Evolutionary conservation across 2,113 vertebrate species (phyloP), one percentile per base, ranked within the genome.

Genomic region (Nasalis larvatus): DNA sequence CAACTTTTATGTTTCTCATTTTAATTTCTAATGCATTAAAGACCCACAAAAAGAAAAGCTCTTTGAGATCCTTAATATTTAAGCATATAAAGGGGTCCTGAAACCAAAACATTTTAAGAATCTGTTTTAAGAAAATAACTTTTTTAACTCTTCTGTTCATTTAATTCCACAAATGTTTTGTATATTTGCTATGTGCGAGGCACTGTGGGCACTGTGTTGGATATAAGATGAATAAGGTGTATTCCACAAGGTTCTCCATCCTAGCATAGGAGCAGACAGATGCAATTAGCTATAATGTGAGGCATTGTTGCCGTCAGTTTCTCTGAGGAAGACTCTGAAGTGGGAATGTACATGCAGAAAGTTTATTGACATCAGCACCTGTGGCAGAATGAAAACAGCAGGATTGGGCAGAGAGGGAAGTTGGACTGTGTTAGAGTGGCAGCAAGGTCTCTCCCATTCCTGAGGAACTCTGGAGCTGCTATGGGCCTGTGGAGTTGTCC

Each of bases 41-140:
- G 42, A 86, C 68, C 49, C 47, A 95, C 42, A 78, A 76, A 93
- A 93, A 56, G 6, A 63, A 58, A 71, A 87, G 37, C 16, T 77
- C 45, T 74, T 77, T 95, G 69, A 85, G 77, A 87, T 71, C 45
- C 25, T 88, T 86, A 42, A 74, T 76, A 35, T 91, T 93, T 87
- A 77, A 83, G 49, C 42, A 42, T 37, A 1, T 77, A 47, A 85
- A 74, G 37, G 18, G 37, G 40, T 58, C 73, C 84, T 69, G 78
- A 94, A 74, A 60, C 60, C 85, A 86, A 60, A 54, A 76, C 27
- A n/a, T 23, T 42, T 73, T 47, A 88, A 83, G 27, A 74, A 68
- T 17, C 23, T 69, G 7, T 84, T 94, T 89, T 77, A 82, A 89
- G 54, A 89, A 92, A 58, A 21, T 45, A 69, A 76, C n/a, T 45